Percentiles rank a stretch among this genome's conserved stretches.
Conservation (phyloP, 2,797 vertebrate genomes). For the Decapterus maruadsi region DNA sequence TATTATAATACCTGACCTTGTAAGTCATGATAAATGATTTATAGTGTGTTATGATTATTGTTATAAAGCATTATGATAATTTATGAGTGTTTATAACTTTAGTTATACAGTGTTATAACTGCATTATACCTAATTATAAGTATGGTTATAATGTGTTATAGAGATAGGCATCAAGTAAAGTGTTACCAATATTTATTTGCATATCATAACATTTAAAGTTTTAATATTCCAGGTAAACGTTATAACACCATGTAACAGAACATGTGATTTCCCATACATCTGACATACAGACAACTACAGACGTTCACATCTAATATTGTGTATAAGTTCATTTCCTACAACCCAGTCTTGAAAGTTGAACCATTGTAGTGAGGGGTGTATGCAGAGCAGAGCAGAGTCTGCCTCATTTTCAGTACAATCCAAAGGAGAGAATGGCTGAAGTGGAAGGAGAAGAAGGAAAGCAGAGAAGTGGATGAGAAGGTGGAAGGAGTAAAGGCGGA, state of each 20-base stretch:
- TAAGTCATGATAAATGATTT: no score
- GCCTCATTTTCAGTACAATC: conserved; percentile 29
- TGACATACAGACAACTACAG: not conserved
- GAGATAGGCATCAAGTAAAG: no score
- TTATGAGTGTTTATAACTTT: no score
- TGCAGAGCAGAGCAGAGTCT: conserved; percentile 4
- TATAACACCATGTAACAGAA: not conserved
- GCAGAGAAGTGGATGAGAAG: conserved; percentile 46
- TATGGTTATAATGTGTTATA: no score
- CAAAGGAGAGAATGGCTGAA: conserved; percentile 36
- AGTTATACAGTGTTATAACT: no score
- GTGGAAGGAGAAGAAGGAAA: conserved; percentile 22
- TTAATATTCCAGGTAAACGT: no score
- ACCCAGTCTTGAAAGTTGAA: conserved; percentile 3
- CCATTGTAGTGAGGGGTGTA: not conserved
- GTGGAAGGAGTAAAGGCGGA: conserved; percentile 45
- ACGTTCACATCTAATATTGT: not conserved
- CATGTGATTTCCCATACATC: not conserved
- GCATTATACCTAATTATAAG: no score
- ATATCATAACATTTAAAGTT: not conserved
- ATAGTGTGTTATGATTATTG: no score
- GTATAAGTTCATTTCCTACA: not conserved
- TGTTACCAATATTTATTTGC: no score
- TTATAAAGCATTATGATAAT: no score
- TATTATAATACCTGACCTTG: no score